Evolutionary conservation across 2,113 vertebrate genomes (phyloP).

Genomic region (Rattus norvegicus): DNA sequence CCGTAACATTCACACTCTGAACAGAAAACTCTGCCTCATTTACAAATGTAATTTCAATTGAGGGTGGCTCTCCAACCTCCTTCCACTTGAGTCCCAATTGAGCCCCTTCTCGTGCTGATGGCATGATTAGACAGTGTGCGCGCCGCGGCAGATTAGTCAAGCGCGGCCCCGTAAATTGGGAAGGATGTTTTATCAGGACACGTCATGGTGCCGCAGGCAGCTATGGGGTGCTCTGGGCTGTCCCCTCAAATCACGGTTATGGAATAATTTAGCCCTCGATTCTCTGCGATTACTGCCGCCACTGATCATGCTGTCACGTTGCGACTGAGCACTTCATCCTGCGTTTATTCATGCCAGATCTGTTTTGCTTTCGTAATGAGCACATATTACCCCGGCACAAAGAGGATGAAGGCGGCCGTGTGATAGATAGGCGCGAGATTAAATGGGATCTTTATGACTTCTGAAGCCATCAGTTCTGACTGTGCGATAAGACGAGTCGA

Average conservation of each 20-base stretch:
- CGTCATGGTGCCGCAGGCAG: slow-evolving; percentile 92
- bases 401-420: slow-evolving; percentile 92
- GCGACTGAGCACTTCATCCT: slow-evolving; percentile 92
- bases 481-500: slow-evolving; percentile 91
- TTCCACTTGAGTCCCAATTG: slow-evolving; percentile 92
- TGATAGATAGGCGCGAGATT: slow-evolving; percentile 96
- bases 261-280: slow-evolving; percentile 95
- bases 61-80: slow-evolving; percentile 92
- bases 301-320: slow-evolving; percentile 94
- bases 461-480: slow-evolving; percentile 95
- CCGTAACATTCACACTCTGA: slow-evolving; percentile 83
- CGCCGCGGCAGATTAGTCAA: slow-evolving; percentile 92
- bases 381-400: slow-evolving; percentile 94
- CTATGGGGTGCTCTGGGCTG: slow-evolving; percentile 92
- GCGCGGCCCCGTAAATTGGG: slow-evolving; percentile 96
- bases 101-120: slow-evolving; percentile 90
- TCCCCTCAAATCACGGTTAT: slow-evolving; percentile 94
- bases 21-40: slow-evolving; percentile 92
- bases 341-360: slow-evolving; percentile 93
- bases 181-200: slow-evolving; percentile 97
- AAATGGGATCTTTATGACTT: slow-evolving; percentile 97
- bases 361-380: slow-evolving; percentile 95
- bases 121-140: slow-evolving; percentile 95
- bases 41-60: slow-evolving; percentile 96
- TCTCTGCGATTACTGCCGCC: slow-evolving; percentile 92